Conservation (phyloP, 2,888 invertebrate genomes). For the Dusona sp. region DNA sequence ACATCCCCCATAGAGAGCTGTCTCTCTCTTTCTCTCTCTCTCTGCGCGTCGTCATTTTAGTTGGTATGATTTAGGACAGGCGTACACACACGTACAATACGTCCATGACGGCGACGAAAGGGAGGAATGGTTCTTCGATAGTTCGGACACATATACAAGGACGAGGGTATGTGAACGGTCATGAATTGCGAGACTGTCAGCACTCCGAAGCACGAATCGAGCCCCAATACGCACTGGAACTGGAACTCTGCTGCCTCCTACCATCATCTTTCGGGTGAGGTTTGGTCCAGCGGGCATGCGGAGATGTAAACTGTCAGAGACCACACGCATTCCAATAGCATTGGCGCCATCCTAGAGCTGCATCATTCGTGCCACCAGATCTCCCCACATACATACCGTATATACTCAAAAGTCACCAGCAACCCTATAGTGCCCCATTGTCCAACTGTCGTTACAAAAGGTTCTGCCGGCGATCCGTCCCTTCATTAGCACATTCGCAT, state of each 20-base stretch:
- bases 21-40: slow-evolving; percentile 21
- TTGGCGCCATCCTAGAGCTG: slow-evolving; percentile 30
- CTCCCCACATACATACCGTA: slow-evolving; percentile 5
- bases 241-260: slow-evolving; percentile 38
- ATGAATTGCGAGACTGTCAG: slow-evolving; percentile 66
- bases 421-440: slow-evolving; percentile 55
- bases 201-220: slow-evolving; percentile 57
- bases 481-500: slow-evolving; percentile 70
- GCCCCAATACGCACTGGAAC: slow-evolving; percentile 63
- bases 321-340: slow-evolving; percentile 61
- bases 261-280: slow-evolving; percentile 32
- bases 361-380: slow-evolving; percentile 45
- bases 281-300: slow-evolving; percentile 32
- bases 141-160: slow-evolving; percentile 37
- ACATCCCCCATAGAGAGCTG: slow-evolving; percentile 9
- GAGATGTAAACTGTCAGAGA: slow-evolving; percentile 55
- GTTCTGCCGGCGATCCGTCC: slow-evolving; percentile 59
- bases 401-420: slow-evolving; percentile 33
- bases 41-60: slow-evolving; percentile 43
- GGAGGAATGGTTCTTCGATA: slow-evolving; percentile 59
- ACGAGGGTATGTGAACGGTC: slow-evolving; percentile 57
- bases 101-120: slow-evolving; percentile 54
- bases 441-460: slow-evolving; percentile 69
- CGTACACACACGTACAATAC: slow-evolving; percentile 18
- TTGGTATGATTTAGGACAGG: slow-evolving; percentile 60